Conservation (phyloP, 2,113 vertebrate species). For the Alethe diademata region DNA sequence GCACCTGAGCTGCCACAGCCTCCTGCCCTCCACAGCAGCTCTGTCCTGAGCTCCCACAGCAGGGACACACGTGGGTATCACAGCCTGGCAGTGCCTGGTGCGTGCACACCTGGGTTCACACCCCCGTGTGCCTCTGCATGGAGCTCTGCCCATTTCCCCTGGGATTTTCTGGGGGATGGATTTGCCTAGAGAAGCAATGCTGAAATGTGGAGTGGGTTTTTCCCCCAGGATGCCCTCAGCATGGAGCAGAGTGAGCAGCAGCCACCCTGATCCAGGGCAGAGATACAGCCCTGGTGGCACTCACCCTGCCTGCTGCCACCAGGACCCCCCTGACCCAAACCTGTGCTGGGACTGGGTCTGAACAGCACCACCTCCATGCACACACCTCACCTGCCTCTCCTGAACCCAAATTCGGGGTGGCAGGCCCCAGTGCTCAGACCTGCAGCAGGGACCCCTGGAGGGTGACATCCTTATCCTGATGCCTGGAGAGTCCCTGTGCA, state of each 20-base stretch:
- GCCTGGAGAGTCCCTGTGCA: rapidly evolving
- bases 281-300: rapidly evolving
- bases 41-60: neutral
- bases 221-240: neutral
- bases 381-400: neutral
- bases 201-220: neutral
- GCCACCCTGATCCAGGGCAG: neutral
- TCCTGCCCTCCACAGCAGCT: neutral
- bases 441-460: neutral
- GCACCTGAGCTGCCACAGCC: neutral
- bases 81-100: rapidly evolving
- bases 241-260: neutral
- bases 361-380: rapidly evolving
- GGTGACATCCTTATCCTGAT: rapidly evolving
- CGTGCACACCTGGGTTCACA: rapidly evolving
- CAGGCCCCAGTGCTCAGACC: neutral
- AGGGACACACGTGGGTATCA: rapidly evolving
- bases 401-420: rapidly evolving
- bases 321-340: rapidly evolving
- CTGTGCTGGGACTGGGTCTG: rapidly evolving
- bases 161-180: neutral
- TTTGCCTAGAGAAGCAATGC: neutral
- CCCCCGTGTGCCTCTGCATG: rapidly evolving
- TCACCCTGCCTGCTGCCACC: neutral
- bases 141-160: neutral